Conservation (phyloP, 2,113 vertebrate species). For the Thunnus thynnus region DNA sequence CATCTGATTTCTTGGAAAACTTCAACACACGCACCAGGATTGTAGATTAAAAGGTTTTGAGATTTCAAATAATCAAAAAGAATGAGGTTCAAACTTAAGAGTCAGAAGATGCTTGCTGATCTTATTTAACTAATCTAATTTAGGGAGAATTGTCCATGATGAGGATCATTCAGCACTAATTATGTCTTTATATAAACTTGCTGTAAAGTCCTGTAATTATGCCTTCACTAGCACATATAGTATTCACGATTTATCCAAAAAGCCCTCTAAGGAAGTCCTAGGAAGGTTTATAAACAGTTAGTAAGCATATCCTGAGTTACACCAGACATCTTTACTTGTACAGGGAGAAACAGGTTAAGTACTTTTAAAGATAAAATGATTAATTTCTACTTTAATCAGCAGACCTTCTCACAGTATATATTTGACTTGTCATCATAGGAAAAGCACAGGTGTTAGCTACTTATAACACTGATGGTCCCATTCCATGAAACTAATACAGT, state of each 20-base stretch:
- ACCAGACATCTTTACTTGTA: background rate
- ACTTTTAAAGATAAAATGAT: background rate
- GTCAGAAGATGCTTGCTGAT: background rate
- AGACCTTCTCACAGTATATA: background rate
- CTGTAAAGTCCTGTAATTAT: too few relatives aligned
- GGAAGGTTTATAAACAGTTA: too few relatives aligned
- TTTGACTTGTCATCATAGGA: background rate
- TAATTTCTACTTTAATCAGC: too few relatives aligned
- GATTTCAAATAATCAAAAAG: background rate
- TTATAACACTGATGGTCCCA: background rate
- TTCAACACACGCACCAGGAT: too few relatives aligned
- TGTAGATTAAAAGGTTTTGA: background rate
- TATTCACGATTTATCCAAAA: too few relatives aligned
- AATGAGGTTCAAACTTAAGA: background rate
- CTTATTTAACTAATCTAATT: slow-evolving; percentile 26
- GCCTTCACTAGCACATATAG: too few relatives aligned
- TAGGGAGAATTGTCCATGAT: background rate
- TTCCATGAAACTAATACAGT: too few relatives aligned
- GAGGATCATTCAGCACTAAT: background rate
- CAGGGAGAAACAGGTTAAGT: background rate
- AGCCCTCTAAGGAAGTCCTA: too few relatives aligned
- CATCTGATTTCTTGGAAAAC: background rate
- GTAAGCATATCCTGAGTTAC: too few relatives aligned
- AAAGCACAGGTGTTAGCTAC: too few relatives aligned
- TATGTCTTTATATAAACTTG: background rate